Percentiles rank a stretch among this genome's conserved stretches.
Evolutionary conservation across 2,888 invertebrate genomes (phyloP).

Genomic region (Microchrysa polita): DNA sequence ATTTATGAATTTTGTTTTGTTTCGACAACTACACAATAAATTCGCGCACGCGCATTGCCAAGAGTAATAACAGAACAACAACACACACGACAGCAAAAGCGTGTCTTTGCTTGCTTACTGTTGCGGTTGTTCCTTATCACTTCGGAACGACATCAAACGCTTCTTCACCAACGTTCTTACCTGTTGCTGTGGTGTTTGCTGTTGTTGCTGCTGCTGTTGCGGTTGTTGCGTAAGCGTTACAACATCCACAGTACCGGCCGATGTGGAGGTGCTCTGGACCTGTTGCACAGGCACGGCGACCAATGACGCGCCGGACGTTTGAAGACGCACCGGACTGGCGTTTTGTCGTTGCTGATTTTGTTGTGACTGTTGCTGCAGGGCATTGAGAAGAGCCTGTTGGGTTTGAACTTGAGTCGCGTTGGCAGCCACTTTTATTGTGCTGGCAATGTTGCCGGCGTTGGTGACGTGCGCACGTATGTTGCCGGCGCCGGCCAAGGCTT

Average conservation of each 20-base stretch:
- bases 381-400: slow-evolving; percentile 68
- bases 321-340: slow-evolving; percentile 70
- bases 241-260: slow-evolving; percentile 57
- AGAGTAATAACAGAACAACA: too few relatives aligned
- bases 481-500: slow-evolving; percentile 64
- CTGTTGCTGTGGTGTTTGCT: slow-evolving; percentile 61
- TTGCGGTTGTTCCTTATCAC: slow-evolving; percentile 60
- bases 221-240: slow-evolving; percentile 54
- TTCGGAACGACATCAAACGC: slow-evolving; percentile 62
- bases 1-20: too few relatives aligned
- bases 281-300: slow-evolving; percentile 70
- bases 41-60: too few relatives aligned
- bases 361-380: slow-evolving; percentile 68
- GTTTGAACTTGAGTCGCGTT: slow-evolving; percentile 62
- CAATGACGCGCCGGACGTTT: slow-evolving; percentile 66
- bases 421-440: slow-evolving; percentile 66
- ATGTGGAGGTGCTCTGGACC: slow-evolving; percentile 54
- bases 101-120: too few relatives aligned
- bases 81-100: too few relatives aligned
- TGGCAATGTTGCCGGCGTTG: slow-evolving; percentile 64
- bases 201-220: slow-evolving; percentile 51
- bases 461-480: slow-evolving; percentile 66
- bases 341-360: slow-evolving; percentile 64
- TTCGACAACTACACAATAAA: too few relatives aligned
- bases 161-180: slow-evolving; percentile 64